These are phyloP conservation scores for Falco columbarius DNA, from an alignment of 2,797 vertebrate species.

Conservation along the genomic window DNA sequence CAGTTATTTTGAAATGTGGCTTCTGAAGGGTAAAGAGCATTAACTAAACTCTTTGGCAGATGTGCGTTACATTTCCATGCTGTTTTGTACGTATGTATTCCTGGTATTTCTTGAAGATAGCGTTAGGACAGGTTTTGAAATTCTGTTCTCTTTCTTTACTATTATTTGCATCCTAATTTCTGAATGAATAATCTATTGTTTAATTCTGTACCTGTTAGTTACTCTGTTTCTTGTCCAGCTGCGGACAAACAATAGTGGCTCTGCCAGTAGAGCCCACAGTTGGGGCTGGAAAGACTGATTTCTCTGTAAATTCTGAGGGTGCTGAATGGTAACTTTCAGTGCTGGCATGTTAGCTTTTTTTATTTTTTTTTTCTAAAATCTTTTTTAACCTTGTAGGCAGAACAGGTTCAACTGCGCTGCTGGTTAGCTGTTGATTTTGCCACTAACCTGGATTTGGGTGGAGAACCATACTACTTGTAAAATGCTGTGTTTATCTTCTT, in stretches of 20 bases:
- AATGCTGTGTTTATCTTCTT: not conserved
- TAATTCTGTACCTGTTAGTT: not conserved
- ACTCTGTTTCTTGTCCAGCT: not conserved
- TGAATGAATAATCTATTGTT: not conserved
- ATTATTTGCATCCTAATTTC: not conserved
- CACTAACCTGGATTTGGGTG: not conserved
- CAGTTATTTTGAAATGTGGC: not conserved
- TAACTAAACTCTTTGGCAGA: not conserved
- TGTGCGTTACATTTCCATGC: accelerated
- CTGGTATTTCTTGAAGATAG: not conserved
- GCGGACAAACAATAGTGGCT: not conserved
- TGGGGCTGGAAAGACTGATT: not conserved
- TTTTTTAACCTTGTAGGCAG: not conserved
- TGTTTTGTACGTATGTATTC: accelerated
- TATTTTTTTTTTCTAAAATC: not conserved
- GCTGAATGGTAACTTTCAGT: not conserved
- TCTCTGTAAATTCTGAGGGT: not conserved
- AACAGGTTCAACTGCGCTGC: not conserved
- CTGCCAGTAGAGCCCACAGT: not conserved
- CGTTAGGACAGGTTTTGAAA: not conserved
- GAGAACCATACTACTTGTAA: not conserved
- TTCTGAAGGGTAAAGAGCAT: not conserved
- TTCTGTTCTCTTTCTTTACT: not conserved
- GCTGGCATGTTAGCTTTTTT: not conserved
- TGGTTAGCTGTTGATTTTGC: not conserved